These are phyloP conservation scores for Paracanthobrama guichenoti DNA, from an alignment of 2,113 vertebrate genomes.

Conservation along the genomic window DNA sequence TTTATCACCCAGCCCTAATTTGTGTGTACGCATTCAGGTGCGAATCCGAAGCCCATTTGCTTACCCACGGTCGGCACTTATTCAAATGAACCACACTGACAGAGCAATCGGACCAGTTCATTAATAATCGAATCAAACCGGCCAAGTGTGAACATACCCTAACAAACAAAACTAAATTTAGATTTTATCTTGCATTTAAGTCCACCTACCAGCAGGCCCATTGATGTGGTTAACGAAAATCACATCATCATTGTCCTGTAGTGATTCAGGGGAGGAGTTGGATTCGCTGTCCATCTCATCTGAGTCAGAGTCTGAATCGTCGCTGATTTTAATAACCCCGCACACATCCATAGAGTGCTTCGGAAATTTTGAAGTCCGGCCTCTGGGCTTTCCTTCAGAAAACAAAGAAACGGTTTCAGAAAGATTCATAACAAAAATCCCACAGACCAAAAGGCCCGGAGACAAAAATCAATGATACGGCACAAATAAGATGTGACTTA, in stretches of 20 bases:
- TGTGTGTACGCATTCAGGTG: no score
- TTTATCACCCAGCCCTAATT: no score
- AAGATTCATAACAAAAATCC: not conserved
- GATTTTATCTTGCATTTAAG: no score
- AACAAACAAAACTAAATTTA: no score
- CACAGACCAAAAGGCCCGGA: not conserved
- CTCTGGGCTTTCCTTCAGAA: conserved; percentile 80
- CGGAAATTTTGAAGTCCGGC: conserved; percentile 79
- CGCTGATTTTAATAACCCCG: conserved; percentile 88
- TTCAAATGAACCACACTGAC: no score
- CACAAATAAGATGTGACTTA: conserved; percentile 67
- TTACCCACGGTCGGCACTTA: no score
- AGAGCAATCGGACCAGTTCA: no score
- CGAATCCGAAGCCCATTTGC: no score
- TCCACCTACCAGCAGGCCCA: conserved; percentile 69
- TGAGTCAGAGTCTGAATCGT: conserved; percentile 90
- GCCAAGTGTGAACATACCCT: no score
- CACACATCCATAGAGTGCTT: conserved; percentile 73
- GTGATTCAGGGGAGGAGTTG: conserved; percentile 93
- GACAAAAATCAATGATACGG: not conserved
- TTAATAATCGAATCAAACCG: no score
- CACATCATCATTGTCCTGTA: conserved; percentile 88
- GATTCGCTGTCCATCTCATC: conserved; percentile 93
- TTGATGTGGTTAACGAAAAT: conserved; percentile 85
- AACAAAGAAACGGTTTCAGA: not conserved